phyloP scores from a whole-genome alignment of 2,113 vertebrate species.

The Cephalopterus ornatus region DNA sequence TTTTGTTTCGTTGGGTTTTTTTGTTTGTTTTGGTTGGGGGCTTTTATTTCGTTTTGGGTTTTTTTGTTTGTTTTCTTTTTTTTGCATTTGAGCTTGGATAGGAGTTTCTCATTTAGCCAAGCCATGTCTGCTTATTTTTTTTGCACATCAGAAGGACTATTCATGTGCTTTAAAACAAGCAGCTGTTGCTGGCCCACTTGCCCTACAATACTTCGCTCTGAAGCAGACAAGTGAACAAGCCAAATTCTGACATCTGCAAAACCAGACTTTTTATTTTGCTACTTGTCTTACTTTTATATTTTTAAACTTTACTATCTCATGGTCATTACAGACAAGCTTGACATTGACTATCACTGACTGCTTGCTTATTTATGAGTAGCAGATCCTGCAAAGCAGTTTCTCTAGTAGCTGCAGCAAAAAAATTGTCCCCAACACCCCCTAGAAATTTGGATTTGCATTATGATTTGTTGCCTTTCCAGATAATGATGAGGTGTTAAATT shows the following conservation, averaged over 20 bases:
- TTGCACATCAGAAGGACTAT: not conserved
- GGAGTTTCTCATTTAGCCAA: not conserved
- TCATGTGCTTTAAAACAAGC: not conserved
- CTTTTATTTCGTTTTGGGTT: not conserved
- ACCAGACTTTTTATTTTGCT: not conserved
- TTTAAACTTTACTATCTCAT: not conserved
- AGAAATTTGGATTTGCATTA: not conserved
- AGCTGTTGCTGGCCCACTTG: not conserved
- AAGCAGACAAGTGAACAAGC: not conserved
- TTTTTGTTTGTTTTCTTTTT: not conserved
- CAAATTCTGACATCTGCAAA: not conserved
- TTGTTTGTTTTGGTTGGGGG: not conserved
- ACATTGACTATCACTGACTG: not conserved
- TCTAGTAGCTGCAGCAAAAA: not conserved
- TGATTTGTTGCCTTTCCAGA: not conserved
- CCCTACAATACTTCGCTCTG: not conserved
- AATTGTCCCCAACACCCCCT: not conserved
- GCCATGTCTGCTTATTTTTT: not conserved
- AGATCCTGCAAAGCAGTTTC: not conserved
- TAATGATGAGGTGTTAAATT: not conserved
- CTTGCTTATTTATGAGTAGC: not conserved
- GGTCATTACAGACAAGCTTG: not conserved
- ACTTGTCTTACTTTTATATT: not conserved
- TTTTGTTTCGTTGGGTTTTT: not conserved
- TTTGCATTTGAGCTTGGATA: not conserved